These are phyloP conservation scores for Martes martes DNA, from an alignment of 2,113 vertebrate species.

Conservation along the genomic window DNA sequence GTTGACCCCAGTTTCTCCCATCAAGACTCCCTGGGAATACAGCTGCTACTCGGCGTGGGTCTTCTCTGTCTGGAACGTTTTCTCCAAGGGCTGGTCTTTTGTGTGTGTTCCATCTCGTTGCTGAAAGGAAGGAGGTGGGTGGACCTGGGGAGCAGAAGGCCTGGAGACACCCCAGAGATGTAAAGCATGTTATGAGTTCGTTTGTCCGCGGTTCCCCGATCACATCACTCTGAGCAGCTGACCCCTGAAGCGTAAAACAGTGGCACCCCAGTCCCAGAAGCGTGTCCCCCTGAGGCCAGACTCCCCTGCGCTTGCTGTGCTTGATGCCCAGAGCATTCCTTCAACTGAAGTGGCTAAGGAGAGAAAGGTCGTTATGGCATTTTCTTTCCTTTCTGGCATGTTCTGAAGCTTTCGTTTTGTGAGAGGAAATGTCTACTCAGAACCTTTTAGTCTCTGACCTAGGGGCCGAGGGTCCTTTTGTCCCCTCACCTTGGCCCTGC, in stretches of 20 bases:
- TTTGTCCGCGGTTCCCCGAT: slow-evolving; percentile 39
- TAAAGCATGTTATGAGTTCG: not conserved
- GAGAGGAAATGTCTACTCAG: not conserved
- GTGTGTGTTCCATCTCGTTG: not conserved
- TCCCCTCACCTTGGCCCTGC: not conserved
- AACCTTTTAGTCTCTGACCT: slow-evolving; percentile 3
- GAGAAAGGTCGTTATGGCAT: slow-evolving; percentile 48
- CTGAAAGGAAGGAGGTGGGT: not conserved
- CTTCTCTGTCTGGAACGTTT: not conserved
- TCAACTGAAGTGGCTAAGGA: slow-evolving; percentile 38
- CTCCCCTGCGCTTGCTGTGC: slow-evolving; percentile 49
- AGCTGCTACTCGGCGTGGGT: not conserved
- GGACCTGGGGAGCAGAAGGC: not conserved
- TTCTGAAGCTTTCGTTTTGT: slow-evolving; percentile 67
- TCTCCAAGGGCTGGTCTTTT: not conserved
- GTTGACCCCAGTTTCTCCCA: not conserved
- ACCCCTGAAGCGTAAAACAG: slow-evolving; percentile 75
- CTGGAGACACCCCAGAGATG: not conserved
- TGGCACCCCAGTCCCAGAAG: slow-evolving; percentile 53
- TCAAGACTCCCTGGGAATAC: not conserved
- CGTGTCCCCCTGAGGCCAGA: slow-evolving; percentile 58
- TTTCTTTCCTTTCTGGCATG: slow-evolving; percentile 48
- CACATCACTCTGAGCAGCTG: slow-evolving; percentile 50
- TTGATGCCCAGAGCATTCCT: slow-evolving; percentile 61
- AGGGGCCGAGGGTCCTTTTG: not conserved